phyloP scores from a whole-genome alignment of 2,113 vertebrate genomes.

The Anthoscopus minutus region DNA sequence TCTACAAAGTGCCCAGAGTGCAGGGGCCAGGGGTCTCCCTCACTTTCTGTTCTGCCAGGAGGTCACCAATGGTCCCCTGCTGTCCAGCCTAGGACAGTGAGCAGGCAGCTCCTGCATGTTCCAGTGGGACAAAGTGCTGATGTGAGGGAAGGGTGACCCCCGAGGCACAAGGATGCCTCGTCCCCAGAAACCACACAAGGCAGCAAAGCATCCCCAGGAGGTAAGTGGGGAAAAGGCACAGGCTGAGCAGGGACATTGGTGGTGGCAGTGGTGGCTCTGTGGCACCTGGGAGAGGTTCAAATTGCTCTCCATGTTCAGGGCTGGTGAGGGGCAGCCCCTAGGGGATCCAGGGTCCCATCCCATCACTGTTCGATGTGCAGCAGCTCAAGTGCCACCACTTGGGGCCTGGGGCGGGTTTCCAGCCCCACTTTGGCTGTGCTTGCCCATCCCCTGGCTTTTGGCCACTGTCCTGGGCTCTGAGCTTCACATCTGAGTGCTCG shows the following conservation, averaged over 20 bases:
- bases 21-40: neutral
- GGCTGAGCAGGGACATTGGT: neutral
- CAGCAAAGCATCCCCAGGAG: neutral
- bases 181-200: neutral
- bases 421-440: neutral
- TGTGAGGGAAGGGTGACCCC: neutral
- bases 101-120: neutral
- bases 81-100: neutral
- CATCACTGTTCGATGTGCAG: fast-evolving
- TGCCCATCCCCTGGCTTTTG: neutral
- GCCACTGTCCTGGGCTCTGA: neutral
- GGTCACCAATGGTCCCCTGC: neutral
- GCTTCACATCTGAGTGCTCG: fast-evolving
- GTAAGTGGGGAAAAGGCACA: neutral
- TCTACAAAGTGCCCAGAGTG: neutral
- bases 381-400: neutral
- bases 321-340: neutral
- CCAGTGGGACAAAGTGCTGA: neutral
- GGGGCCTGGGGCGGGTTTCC: neutral
- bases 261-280: neutral
- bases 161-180: fast-evolving
- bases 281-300: neutral
- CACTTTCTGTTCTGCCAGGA: fast-evolving
- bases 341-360: too few species aligned
- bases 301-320: neutral